These are phyloP conservation scores for Brachylomia viminalis DNA, from an alignment of 2,888 invertebrate species.

Conservation along the genomic window DNA sequence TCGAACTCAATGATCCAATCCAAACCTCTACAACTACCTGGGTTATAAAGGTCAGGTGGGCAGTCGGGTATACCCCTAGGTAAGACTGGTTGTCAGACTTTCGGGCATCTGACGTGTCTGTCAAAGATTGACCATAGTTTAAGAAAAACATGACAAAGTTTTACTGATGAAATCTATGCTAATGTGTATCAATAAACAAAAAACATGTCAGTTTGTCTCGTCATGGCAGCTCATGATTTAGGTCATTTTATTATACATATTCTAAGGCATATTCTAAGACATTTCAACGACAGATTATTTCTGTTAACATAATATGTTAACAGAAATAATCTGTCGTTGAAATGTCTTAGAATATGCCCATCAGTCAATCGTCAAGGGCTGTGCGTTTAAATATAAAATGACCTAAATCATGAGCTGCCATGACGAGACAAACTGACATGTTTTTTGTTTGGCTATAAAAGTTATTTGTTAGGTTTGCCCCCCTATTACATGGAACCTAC, in stretches of 20 bases:
- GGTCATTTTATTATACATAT: slow-evolving; percentile 56
- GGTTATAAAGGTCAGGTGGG: too few relatives aligned
- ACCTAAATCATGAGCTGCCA: slow-evolving; percentile 38
- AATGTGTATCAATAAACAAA: slow-evolving; percentile 24
- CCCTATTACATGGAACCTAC: too few relatives aligned
- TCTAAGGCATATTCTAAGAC: slow-evolving; percentile 41
- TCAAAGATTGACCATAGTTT: not conserved
- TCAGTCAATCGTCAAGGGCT: slow-evolving; percentile 34
- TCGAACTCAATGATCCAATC: too few relatives aligned
- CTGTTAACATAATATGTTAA: slow-evolving; percentile 6
- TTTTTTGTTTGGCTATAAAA: slow-evolving; percentile 7
- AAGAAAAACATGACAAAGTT: not conserved
- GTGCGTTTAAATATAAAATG: slow-evolving; percentile 46
- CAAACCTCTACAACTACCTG: not conserved
- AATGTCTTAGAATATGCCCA: slow-evolving; percentile 33
- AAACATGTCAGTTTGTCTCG: not conserved
- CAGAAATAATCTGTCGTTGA: slow-evolving; percentile 13
- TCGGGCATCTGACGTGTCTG: too few relatives aligned
- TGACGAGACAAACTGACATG: slow-evolving; percentile 5
- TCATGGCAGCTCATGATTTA: slow-evolving; percentile 24
- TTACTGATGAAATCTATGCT: slow-evolving; percentile 5
- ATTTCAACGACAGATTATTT: slow-evolving; percentile 11
- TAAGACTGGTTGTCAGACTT: not conserved
- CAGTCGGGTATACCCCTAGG: not conserved
- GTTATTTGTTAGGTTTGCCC: not conserved